Conservation (phyloP, 2,113 vertebrate genomes). For the Grus americana region DNA sequence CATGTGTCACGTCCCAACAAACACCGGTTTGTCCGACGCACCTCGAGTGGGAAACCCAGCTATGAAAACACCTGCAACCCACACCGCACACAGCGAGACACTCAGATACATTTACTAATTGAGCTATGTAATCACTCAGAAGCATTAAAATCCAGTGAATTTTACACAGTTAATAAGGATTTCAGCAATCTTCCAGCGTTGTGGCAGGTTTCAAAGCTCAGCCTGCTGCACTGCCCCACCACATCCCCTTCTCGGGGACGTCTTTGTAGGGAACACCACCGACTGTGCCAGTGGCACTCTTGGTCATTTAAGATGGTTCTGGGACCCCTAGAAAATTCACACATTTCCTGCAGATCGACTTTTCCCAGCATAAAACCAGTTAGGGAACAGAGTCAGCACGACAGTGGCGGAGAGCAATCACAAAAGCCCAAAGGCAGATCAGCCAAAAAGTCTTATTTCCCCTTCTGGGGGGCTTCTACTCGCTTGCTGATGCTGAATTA, state of each 20-base stretch:
- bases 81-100: rapidly evolving
- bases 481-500: neutral
- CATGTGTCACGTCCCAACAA: neutral
- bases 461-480: neutral
- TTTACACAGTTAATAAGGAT: neutral
- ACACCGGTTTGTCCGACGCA: rapidly evolving
- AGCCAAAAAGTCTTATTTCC: neutral
- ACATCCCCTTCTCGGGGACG: neutral
- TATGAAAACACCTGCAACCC: neutral
- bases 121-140: neutral
- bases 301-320: neutral
- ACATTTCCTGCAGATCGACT: neutral
- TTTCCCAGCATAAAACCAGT: neutral
- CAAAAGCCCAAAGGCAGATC: neutral
- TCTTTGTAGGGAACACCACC: neutral
- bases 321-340: neutral
- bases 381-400: neutral
- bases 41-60: neutral
- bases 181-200: neutral
- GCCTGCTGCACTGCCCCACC: neutral
- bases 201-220: neutral
- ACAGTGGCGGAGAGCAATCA: neutral
- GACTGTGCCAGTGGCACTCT: neutral
- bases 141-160: neutral
- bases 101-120: rapidly evolving